phyloP scores from a whole-genome alignment of 2,797 vertebrate species.

The Molossus molossus region DNA sequence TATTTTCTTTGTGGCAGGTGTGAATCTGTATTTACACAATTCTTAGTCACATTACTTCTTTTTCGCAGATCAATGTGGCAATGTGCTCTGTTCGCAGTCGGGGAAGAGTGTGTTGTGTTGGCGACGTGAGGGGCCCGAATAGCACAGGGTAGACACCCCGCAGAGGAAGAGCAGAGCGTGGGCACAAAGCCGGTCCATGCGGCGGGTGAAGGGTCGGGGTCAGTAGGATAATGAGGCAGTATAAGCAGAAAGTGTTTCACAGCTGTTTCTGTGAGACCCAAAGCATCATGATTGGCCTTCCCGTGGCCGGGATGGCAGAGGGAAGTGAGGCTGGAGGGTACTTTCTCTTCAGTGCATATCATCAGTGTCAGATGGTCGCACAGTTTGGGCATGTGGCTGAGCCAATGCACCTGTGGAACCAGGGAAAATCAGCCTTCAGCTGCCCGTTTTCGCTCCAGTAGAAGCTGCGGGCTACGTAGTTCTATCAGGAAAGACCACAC shows the following conservation, averaged over 20 bases:
- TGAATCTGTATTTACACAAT: neutral
- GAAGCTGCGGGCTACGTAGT: neutral
- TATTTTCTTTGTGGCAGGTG: neutral
- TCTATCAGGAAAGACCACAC: neutral
- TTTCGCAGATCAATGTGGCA: neutral
- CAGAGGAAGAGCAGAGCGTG: neutral
- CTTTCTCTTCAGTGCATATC: neutral
- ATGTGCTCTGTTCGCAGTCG: neutral
- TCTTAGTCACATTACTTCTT: neutral
- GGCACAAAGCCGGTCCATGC: neutral
- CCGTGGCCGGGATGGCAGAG: rapidly evolving
- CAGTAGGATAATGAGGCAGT: neutral
- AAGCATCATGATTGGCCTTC: neutral
- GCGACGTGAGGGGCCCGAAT: neutral
- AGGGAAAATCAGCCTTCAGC: neutral
- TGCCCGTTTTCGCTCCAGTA: neutral
- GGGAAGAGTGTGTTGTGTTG: neutral
- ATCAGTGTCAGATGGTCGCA: neutral
- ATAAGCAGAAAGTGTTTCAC: neutral
- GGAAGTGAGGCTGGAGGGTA: neutral
- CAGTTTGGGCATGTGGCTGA: neutral
- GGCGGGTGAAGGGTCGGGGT: neutral
- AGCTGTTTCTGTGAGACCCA: neutral
- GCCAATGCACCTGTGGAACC: neutral
- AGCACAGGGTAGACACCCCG: neutral